Evolutionary conservation across 2,113 vertebrate genomes (phyloP), one percentile per base, ranked within the genome.

Genomic region (Leiothrix lutea): DNA sequence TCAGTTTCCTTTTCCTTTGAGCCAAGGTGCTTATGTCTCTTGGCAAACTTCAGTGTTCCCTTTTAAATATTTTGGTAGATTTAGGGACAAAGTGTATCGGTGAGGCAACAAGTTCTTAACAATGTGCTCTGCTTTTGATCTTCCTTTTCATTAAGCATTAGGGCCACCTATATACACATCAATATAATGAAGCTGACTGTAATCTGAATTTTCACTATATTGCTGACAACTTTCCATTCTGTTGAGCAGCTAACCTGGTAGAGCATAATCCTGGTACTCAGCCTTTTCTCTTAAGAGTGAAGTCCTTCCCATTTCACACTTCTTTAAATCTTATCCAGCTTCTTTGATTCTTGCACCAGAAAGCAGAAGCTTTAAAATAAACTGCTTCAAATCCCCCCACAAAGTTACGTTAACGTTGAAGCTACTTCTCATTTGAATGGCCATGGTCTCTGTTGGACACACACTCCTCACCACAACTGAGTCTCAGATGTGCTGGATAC

Each of bases 351-450:
- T 60, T 79, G 22, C 19, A 65, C 50, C 70, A 62, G 31, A 80
- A 92, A 95, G 48, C 69, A 91, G 89, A 94, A 95, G 70, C 31
- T 72, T 53, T 69, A 61, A 87, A 92, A 92, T 25, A 74, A 89
- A 45, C 40, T 29, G 25, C 36, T 92, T 65, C 48, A 54, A 66
- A 67, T 80, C 22, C 12, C 19, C 14, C 26, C 16, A 1, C 12
- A 48, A 38, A 80, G 17, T 5, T 14, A 57, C 0, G 0, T 18
- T 18, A 74, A 48, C 5, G 7, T 45, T 20, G 50, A 35, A 86
- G 65, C 5, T 64, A 51, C 36, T 89, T 16, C 38, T 90, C 23
- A 29, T 73, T 26, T 65, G 50, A 90, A 82, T 31, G 31, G 57
- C 50, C 11, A 14, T 24, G 79, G 11, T 64, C 29, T 86, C 29